These are phyloP conservation scores for Calosoma granatense DNA, from an alignment of 1,140 invertebrate species.

Conservation along the genomic window DNA sequence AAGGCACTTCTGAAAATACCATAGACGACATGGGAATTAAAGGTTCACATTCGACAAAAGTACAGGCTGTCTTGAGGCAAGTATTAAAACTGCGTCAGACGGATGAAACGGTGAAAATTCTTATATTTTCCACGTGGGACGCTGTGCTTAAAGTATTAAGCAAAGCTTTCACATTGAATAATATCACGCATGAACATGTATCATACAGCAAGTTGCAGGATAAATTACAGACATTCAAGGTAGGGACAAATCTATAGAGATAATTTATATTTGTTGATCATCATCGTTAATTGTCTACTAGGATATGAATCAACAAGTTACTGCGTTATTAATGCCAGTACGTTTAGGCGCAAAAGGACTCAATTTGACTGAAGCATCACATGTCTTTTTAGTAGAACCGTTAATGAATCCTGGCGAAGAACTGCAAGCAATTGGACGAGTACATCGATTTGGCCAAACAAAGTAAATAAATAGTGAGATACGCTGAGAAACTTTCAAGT, in stretches of 20 bases:
- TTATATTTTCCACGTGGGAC: conserved; percentile 66
- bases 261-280: neutral
- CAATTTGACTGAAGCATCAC: conserved; percentile 70
- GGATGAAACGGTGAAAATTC: conserved; percentile 50
- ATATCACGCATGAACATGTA: conserved; percentile 34
- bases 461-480: too few relatives aligned
- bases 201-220: neutral
- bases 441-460: conserved; percentile 72
- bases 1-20: conserved; percentile 22
- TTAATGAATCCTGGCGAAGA: conserved; percentile 64
- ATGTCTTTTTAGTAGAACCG: conserved; percentile 68
- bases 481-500: conserved; percentile 10
- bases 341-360: conserved; percentile 62
- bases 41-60: conserved; percentile 62
- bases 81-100: conserved; percentile 45
- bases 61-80: conserved; percentile 52
- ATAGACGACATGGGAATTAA: conserved; percentile 29
- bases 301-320: conserved; percentile 38
- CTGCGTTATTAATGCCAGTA: conserved; percentile 57
- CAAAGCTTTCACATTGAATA: conserved; percentile 49
- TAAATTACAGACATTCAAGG: conserved; percentile 4
- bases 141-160: conserved; percentile 51
- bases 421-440: conserved; percentile 65
- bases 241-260: neutral
- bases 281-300: conserved; percentile 22